Percentiles rank a stretch among this genome's conserved stretches.
phyloP scores from a whole-genome alignment of 2,797 vertebrate species.

The Tenualosa ilisha region DNA sequence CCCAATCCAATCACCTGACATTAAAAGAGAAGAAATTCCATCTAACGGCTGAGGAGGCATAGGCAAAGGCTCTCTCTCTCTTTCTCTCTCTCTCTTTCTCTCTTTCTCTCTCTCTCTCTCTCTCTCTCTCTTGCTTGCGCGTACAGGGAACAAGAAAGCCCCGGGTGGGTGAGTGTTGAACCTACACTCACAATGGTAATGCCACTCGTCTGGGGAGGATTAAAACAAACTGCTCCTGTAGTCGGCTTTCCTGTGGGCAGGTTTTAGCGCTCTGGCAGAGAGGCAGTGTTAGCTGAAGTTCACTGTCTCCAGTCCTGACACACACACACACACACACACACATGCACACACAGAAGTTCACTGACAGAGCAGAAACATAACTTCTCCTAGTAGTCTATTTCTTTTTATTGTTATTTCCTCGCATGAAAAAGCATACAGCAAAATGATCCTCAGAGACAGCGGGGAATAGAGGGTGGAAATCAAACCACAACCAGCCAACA shows the following conservation, averaged over 20 bases:
- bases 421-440: constrained; percentile 16
- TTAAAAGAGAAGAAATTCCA: constrained; percentile 39
- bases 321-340: no score
- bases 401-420: constrained; percentile 20
- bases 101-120: no score
- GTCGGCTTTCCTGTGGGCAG: no score
- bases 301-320: no score
- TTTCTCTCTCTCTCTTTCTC: no score
- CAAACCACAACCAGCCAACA: not conserved
- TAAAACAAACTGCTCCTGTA: not conserved
- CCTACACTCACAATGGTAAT: not conserved
- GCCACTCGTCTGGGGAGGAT: not conserved
- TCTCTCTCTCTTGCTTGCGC: no score
- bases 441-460: constrained; percentile 5
- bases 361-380: not conserved
- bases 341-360: not conserved
- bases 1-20: constrained; percentile 43
- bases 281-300: no score
- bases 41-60: constrained; percentile 13
- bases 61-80: no score
- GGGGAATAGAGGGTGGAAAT: not conserved
- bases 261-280: no score
- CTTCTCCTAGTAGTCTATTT: not conserved
- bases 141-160: no score
- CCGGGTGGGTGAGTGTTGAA: not conserved